Evolutionary conservation across 2,797 vertebrate species (phyloP), one percentile per base, ranked within the genome.

Genomic region (Heteromormyrus szaboi): DNA sequence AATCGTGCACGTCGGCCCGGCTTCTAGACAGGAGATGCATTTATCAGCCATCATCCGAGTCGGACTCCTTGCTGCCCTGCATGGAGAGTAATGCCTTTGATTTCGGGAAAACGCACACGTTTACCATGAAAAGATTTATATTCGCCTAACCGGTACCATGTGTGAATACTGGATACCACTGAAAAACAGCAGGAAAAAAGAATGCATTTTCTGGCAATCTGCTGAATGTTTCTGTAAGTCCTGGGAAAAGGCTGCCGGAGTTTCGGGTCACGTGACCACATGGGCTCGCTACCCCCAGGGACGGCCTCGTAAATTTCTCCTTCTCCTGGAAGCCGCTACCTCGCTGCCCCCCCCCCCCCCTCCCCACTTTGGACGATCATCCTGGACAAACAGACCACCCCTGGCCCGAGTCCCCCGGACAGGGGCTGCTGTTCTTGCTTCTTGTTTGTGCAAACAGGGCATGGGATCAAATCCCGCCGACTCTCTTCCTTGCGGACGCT

Each of bases 101-200:
- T 56, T 91, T 90, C 91, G 90, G 91, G 91, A 92, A 92, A 92
- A 91, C 88, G 85, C 90, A 88, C 91, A 91, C 88, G 90, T 91
- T 92, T 93, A 92, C 92, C 92, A 93, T 91, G 91, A 92, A 92
- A 89, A 90, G 90, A 92, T 92, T 92, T 91, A 91, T 87, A 89
- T 91, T 90, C 91, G 68, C 90, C 85, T 87, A 93, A 93, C 92
- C 88, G 89, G 91, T 92, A 91, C 92, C 92, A 93, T 93, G 92
- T 93, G 92, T 91, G 91, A 90, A 90, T 33, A 88, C 83, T 81
- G 89, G 87, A 90, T 44, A 62, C 48, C 83, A 83, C 85, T 89
- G 89, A 91, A 90, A 88, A 25, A 87, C 37, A 54, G 62, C 51
- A 25, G 53, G 48, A 44, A 86, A 89, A 88, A 68, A 29, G 46